Evolutionary conservation across 53 echinoderm and acorn worm species (phyloP), one percentile per base, ranked within the genome.

Genomic region (Antedon mediterranea): DNA sequence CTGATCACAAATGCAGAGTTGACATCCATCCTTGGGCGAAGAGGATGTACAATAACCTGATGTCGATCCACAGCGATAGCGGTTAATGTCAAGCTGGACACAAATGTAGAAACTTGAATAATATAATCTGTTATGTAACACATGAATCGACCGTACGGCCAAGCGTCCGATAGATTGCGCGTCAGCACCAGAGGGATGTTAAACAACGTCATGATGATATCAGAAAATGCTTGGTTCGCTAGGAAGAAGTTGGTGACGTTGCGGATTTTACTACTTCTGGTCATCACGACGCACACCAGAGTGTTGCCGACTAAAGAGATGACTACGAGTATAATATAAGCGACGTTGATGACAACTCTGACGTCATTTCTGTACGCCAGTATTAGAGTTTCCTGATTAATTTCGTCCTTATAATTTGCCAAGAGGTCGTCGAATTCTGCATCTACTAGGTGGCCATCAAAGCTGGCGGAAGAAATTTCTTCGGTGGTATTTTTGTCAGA

Each of bases 31-130:
- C 97, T 82, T 28, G 97, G 89, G 71, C 87, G 87, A 28, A 97
- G 72, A 1, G 97, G 97, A 71, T 91, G 90, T 3, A 97, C 86
- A 28, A 97, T 87, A 32, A 97, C 92, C 2, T 92, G 85, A 74
- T 97, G 91, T n/a, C 97, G 76, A 77, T 97, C 92, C 31, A 97
- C 78, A 0, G 92, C 97, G 77, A 97, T 97, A 34, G 87, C 87
- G 29, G 97, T 97, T 73, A 97, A 85, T 30, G 90, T 92, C 74
- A 97, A 92, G 33, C 88, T 90, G 5, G 97, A 97, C 18, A 97
- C 92, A 72, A 89, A 97, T 31, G 90, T 92, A 0, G 95, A 95
- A 74, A 84, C 83, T 32, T 89, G 84, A 28, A 87, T 89, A 44
- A 92, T 81, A 78, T 87, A 92, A 77, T 91, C 91, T 18, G 88